Percentiles rank a stretch among this genome's conserved stretches.
Evolutionary conservation across 2,797 vertebrate species (phyloP).

Genomic region (Enteromius radiatus): DNA sequence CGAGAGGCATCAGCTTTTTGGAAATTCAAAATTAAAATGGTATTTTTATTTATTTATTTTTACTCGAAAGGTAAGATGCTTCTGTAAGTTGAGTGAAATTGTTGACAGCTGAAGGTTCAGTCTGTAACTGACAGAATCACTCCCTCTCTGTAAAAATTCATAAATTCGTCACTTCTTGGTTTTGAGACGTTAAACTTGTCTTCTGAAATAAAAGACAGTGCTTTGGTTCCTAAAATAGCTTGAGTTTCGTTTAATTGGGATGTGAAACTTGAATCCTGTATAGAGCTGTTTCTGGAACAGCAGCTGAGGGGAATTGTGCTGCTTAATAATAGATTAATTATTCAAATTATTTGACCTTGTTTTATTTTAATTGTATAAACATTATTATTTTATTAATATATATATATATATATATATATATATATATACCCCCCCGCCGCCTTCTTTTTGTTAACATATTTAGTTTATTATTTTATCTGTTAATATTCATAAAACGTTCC

Average conservation of each 20-base stretch:
- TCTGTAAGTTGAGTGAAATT: not conserved
- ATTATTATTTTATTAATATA: no score
- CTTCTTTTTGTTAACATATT: not conserved
- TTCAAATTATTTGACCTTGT: not conserved
- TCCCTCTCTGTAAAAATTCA: no score
- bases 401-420: no score
- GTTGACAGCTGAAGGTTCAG: slow-evolving; percentile 11
- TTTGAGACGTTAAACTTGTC: not conserved
- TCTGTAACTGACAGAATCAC: not conserved
- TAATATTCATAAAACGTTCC: not conserved
- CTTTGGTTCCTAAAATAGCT: slow-evolving; percentile 32
- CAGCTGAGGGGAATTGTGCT: slow-evolving; percentile 23
- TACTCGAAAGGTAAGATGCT: not conserved
- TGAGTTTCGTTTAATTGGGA: slow-evolving; percentile 25
- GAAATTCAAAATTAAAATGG: not conserved
- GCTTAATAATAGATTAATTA: slow-evolving; percentile 21
- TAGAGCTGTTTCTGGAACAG: slow-evolving; percentile 16
- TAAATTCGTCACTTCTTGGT: not conserved
- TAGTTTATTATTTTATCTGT: not conserved
- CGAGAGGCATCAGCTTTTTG: not conserved
- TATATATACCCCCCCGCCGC: no score
- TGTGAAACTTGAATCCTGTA: slow-evolving; percentile 40
- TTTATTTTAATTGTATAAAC: not conserved
- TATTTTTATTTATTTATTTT: not conserved
- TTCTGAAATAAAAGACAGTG: not conserved